Evolutionary conservation across 1,140 invertebrate genomes (phyloP).

Genomic region (Eumaeus atala): DNA sequence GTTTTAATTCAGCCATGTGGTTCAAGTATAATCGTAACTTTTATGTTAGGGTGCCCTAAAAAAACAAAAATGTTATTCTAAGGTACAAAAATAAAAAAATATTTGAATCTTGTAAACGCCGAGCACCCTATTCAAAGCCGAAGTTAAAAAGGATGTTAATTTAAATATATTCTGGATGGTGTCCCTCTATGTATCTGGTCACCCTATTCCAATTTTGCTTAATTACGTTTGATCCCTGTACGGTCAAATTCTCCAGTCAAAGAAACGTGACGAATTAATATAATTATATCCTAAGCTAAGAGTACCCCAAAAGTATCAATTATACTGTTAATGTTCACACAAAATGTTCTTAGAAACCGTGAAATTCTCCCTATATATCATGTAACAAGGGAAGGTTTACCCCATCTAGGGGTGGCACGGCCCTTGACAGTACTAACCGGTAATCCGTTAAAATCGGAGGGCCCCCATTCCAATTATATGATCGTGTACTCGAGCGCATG

Average conservation of each 20-base stretch:
- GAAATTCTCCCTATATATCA: background rate
- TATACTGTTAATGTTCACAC: conserved; percentile 4
- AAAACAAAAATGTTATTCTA: too few species aligned
- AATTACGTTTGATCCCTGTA: conserved; percentile 1
- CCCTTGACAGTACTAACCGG: conserved; percentile 17
- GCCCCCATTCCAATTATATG: conserved; percentile 16
- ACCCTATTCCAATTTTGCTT: too few species aligned
- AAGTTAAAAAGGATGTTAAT: too few species aligned
- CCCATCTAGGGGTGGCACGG: background rate
- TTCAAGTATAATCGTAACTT: too few species aligned
- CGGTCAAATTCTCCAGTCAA: background rate
- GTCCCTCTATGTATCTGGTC: too few species aligned
- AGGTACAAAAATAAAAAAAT: too few species aligned
- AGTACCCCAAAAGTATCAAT: conserved; percentile 7
- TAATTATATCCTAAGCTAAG: conserved; percentile 1
- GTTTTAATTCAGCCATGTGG: too few species aligned
- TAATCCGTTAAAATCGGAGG: conserved; percentile 17
- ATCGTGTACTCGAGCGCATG: conserved; percentile 17
- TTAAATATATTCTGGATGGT: too few species aligned
- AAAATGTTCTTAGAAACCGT: background rate
- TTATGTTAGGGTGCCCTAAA: too few species aligned
- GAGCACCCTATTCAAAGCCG: too few species aligned
- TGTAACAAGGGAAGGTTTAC: background rate
- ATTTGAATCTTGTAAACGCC: too few species aligned
- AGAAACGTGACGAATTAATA: conserved; percentile 1